Evolutionary conservation across 2,888 invertebrate genomes (phyloP).

Genomic region (Agelastica alni): DNA sequence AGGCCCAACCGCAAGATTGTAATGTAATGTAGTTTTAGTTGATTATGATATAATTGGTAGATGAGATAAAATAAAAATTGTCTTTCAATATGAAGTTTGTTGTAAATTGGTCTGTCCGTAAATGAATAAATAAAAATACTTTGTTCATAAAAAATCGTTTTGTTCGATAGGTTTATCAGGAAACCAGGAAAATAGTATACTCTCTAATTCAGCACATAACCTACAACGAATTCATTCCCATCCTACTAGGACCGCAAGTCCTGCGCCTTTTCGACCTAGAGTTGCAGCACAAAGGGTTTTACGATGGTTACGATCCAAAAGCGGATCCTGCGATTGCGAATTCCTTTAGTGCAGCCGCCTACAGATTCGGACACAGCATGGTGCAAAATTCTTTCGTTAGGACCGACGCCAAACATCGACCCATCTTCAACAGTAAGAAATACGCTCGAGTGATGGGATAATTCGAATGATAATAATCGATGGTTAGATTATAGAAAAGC

Average conservation of each 20-base stretch:
- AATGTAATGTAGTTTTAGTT: too few relatives aligned
- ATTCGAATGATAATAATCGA: too few relatives aligned
- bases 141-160: not conserved
- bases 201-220: constrained; percentile 85
- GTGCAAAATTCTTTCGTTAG: constrained; percentile 79
- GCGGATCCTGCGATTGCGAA: constrained; percentile 77
- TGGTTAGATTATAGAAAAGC: too few relatives aligned
- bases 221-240: constrained; percentile 80
- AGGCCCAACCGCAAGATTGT: too few relatives aligned
- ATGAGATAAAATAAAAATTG: too few relatives aligned
- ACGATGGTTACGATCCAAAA: constrained; percentile 69
- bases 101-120: too few relatives aligned
- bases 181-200: constrained; percentile 78
- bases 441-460: too few relatives aligned
- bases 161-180: constrained; percentile 71
- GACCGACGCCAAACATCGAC: constrained; percentile 70
- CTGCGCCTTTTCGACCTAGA: constrained; percentile 76
- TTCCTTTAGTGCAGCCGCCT: constrained; percentile 80
- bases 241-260: constrained; percentile 74
- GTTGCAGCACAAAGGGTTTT: constrained; percentile 70
- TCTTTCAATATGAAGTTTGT: too few relatives aligned
- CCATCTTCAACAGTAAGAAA: constrained; percentile 72
- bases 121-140: too few relatives aligned
- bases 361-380: constrained; percentile 84
- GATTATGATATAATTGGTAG: too few relatives aligned